Percentiles rank a stretch among this genome's conserved stretches.
Conservation (phyloP, 2,113 vertebrate species). For the Rattus norvegicus region DNA sequence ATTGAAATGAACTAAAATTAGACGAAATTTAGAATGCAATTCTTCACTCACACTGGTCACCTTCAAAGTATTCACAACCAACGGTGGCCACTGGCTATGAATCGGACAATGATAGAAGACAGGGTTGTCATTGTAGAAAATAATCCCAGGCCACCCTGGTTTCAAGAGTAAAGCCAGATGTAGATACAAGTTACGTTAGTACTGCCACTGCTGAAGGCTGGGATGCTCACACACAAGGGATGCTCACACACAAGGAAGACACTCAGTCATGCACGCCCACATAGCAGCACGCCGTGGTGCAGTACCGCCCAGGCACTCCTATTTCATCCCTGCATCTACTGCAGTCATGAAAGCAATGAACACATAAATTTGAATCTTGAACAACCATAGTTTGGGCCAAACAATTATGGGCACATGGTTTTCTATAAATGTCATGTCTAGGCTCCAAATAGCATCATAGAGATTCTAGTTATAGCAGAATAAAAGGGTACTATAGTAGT, state of each 20-base stretch:
- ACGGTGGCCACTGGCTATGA: too few relatives aligned
- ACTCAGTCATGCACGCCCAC: not conserved
- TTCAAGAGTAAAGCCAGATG: not conserved
- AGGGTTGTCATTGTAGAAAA: not conserved
- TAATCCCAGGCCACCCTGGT: not conserved
- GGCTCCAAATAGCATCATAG: not conserved
- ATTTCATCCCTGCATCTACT: not conserved
- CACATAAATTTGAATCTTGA: slow-evolving; percentile 1
- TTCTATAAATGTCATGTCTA: not conserved
- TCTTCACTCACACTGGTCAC: not conserved
- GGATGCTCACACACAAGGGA: not conserved
- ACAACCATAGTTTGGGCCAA: slow-evolving; percentile 19
- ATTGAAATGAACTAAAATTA: not conserved
- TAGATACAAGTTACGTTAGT: not conserved
- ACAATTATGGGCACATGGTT: not conserved
- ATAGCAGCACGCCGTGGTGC: fast-evolving
- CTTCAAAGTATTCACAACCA: not conserved
- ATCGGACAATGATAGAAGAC: not conserved
- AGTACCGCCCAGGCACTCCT: fast-evolving
- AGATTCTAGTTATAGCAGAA: slow-evolving; percentile 2
- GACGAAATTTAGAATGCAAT: not conserved
- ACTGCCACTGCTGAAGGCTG: not conserved
- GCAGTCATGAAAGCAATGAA: not conserved
- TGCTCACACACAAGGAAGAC: not conserved
- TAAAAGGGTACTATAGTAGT: not conserved